These are phyloP conservation scores for Acanthurus lineatus DNA, from an alignment of 2,797 vertebrate species.

Conservation along the genomic window DNA sequence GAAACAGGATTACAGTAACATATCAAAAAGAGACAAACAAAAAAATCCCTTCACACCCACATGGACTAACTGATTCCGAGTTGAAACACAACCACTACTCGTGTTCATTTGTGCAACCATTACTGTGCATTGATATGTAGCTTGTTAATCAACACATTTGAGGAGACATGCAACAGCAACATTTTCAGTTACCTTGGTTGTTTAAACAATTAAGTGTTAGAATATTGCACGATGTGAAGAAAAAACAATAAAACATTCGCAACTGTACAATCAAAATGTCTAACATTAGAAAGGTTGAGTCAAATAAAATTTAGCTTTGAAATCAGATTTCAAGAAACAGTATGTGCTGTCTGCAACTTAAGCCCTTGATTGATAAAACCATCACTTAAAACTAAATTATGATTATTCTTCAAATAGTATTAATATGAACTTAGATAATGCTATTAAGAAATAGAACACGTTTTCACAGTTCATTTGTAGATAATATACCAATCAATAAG, in stretches of 20 bases:
- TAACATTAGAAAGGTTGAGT: constrained; percentile 30
- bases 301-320: constrained; percentile 25
- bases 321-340: constrained; percentile 2
- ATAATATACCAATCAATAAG: background rate
- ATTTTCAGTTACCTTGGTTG: constrained; percentile 3
- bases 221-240: constrained; percentile 1
- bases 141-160: constrained; percentile 18
- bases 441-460: background rate
- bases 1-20: constrained; percentile 23
- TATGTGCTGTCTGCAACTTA: constrained; percentile 40
- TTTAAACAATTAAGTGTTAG: constrained; percentile 16
- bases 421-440: background rate
- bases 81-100: constrained; percentile 17
- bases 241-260: constrained; percentile 26
- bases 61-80: constrained; percentile 13
- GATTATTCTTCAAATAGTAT: background rate
- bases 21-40: background rate
- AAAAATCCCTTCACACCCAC: background rate
- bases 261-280: constrained; percentile 63
- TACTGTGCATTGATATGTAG: constrained; percentile 34
- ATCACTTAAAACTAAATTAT: background rate
- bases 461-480: background rate
- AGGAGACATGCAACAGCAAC: constrained; percentile 8
- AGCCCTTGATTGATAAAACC: constrained; percentile 53
- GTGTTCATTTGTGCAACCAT: constrained; percentile 52